Base-by-base conservation (phyloP, 2,113 vertebrate species). In the Petroica traversi region DNA sequence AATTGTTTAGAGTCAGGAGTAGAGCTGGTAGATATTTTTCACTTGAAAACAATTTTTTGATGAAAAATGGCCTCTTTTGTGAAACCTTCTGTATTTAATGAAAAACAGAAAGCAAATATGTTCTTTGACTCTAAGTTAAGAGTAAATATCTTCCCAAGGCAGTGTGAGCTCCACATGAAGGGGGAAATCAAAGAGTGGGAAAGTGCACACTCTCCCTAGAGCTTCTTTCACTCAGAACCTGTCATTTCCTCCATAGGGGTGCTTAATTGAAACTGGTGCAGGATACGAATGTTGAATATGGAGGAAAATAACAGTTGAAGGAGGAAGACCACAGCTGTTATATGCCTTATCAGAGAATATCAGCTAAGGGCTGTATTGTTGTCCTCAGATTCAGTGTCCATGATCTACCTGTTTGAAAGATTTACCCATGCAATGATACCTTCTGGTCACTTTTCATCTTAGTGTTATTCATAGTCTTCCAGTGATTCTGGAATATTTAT, bases 61-160 rank as follows among this genome's bases (percentile, higher is more conserved):
- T 95, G 84, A 95, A 95, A 97, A 97, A 95, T 96, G 40, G 84
- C 62, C 85, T 92, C 82, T 95, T 94, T 86, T 89, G 64, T 86
- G 67, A 94, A 96, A 80, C 78, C 76, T 51, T 92, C 82, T 95
- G 88, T 85, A 92, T 97, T 96, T 96, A 96, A 96, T 94, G 92
- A 94, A 94, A 95, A 97, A 55, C 94, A 97, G 94, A 95, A 93
- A 94, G 85, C 92, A 95, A 92, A 43, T 91, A 92, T 91, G 81
- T 95, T 94, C 92, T 89, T 92, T 95, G 94, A 94, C 77, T 97
- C 75, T 40, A 74, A 77, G 92, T 88, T 94, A 88, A 87, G 88
- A 92, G 94, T 95, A 96, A 96, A 94, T 96, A 95, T 89, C 89
- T 69, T 97, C 82, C 81, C 74, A 95, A 92, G 88, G 85, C 95